A percentile compares a stretch with the other conserved stretches of the same genome.
phyloP scores from a whole-genome alignment of 1,140 invertebrate genomes.

The Nautilus pompilius region DNA sequence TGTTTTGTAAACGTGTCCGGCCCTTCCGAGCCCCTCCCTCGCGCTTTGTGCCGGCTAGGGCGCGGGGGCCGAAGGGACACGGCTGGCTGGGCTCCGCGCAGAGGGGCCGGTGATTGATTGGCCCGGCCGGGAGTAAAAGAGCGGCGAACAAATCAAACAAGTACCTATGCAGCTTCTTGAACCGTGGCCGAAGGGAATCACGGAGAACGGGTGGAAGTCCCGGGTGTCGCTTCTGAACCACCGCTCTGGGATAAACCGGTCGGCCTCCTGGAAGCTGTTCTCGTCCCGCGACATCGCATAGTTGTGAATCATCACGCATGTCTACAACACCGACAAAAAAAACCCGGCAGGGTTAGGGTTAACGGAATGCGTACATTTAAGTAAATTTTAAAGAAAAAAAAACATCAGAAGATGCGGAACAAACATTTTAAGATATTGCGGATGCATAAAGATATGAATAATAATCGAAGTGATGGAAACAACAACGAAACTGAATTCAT shows the following conservation, averaged over 20 bases:
- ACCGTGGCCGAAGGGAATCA: constrained; percentile 37
- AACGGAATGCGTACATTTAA: no score
- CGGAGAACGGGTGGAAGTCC: constrained; percentile 33
- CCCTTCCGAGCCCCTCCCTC: not conserved
- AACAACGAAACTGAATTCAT: no score
- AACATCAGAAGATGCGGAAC: no score
- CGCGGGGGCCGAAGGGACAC: not conserved
- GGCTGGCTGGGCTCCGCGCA: not conserved
- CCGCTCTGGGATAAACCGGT: constrained; percentile 43
- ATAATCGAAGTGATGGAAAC: no score
- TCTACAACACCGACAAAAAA: no score
- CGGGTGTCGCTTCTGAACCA: constrained; percentile 34
- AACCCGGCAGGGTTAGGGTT: no score
- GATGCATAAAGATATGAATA: no score
- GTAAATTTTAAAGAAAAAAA: no score
- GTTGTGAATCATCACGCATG: constrained; percentile 31
- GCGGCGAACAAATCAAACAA: not conserved
- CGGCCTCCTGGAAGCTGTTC: constrained; percentile 34
- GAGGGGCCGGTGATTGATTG: not conserved
- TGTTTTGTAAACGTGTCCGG: no score
- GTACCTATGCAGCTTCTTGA: constrained; percentile 34
- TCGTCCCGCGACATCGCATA: constrained; percentile 40
- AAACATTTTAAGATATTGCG: no score
- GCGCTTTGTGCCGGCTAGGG: not conserved
- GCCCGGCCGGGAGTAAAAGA: not conserved